A percentile compares a stretch with the other conserved stretches of the same genome.
Conservation (phyloP, 2,113 vertebrate species). For the Cynoglossus semilaevis region DNA sequence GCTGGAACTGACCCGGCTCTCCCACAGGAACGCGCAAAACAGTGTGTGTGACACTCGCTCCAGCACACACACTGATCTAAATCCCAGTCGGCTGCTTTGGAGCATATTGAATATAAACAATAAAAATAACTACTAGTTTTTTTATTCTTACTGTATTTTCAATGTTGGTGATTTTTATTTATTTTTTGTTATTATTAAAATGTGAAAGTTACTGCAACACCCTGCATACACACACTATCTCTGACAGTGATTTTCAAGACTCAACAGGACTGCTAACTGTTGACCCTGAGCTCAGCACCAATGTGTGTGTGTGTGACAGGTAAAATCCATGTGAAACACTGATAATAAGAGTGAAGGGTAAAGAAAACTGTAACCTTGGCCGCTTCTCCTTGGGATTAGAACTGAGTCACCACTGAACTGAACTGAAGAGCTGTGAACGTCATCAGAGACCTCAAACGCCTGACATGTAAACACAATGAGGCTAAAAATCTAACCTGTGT, state of each 20-base stretch:
- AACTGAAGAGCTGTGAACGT: not conserved
- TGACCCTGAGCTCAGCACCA: conserved; percentile 16
- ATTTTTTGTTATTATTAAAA: too few relatives aligned
- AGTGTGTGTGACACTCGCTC: too few relatives aligned
- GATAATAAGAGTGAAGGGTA: not conserved
- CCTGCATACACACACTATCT: not conserved
- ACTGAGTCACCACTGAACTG: not conserved
- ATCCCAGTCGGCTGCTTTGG: too few relatives aligned
- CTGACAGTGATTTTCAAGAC: conserved; percentile 15
- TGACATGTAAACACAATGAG: too few relatives aligned
- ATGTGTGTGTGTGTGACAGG: conserved; percentile 14
- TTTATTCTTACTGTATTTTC: too few relatives aligned
- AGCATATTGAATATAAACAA: too few relatives aligned
- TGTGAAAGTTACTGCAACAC: not conserved
- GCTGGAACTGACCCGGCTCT: too few relatives aligned
- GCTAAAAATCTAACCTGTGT: too few relatives aligned
- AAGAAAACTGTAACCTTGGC: not conserved
- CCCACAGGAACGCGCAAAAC: too few relatives aligned
- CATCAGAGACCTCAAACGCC: not conserved
- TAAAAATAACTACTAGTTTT: too few relatives aligned
- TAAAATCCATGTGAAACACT: not conserved
- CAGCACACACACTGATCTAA: too few relatives aligned
- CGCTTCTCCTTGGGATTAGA: not conserved
- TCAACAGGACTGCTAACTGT: conserved; percentile 31
- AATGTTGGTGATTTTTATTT: too few relatives aligned